Base-by-base conservation (phyloP, 2,113 vertebrate genomes). In the Guaruba guarouba region DNA sequence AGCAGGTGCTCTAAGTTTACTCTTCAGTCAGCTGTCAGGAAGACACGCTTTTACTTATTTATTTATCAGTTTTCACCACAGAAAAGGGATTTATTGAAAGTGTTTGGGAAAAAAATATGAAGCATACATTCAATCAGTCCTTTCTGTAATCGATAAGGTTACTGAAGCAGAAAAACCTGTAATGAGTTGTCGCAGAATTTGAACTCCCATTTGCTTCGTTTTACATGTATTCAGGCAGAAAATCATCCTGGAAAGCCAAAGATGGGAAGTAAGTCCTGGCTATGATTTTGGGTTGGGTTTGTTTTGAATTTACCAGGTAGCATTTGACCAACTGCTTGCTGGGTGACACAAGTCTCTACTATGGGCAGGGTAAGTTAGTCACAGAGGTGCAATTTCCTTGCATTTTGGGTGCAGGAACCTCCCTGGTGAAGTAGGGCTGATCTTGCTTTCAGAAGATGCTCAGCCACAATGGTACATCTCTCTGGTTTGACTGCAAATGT, bases 1-100 rank as follows among this genome's bases (percentile, higher is more conserved):
- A 94, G 96, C 97, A 97, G 97, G 97, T 98, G 97, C 94, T 97
- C 92, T 96, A 97, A 97, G 97, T 98, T 98, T 98, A 93, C 96
- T 95, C 84, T 97, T 44, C 71, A 95, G 91, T 84, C 97, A 97
- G 95, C 96, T 97, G 96, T 97, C 96, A 93, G 94, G 92, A 94
- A 95, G 93, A 97, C 76, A 93, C 77, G 86, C 86, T 78, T 95
- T 95, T 94, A 86, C 27, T 95, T 97, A 64, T 76, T 89, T 96
- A 48, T 94, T 93, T 97, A n/a, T 87, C 94, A 80, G 77, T 90
- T 75, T 63, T 62, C 10, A 5, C 52, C 63, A 88, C 86, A 95
- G 80, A 96, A 97, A 95, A 86, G 49, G 75, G 90, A 93, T 95
- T 95, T 96, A 94, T 87, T 95, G 91, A 82, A 97, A 95, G 75